Conservation (phyloP, 2,888 invertebrate genomes). For the Nematopogon swammerdamellus region DNA sequence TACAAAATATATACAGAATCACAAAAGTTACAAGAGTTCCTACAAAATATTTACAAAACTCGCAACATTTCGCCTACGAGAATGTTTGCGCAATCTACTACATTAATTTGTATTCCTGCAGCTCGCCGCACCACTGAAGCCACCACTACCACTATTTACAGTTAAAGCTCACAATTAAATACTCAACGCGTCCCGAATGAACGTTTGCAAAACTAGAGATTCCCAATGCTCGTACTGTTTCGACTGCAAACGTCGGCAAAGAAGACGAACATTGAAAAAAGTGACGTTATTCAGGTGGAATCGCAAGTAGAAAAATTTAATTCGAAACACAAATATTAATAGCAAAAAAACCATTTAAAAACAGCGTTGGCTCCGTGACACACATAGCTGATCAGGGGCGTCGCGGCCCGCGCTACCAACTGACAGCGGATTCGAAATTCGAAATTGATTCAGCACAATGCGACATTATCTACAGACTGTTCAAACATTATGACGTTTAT, state of each 20-base stretch:
- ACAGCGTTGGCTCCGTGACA: too few species aligned
- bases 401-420: background rate
- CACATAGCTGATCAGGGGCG: too few species aligned
- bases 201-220: too few species aligned
- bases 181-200: background rate
- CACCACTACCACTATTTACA: background rate
- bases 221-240: too few species aligned
- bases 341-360: too few species aligned
- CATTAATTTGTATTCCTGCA: background rate
- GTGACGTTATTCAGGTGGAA: too few species aligned
- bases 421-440: conserved; percentile 24
- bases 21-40: background rate
- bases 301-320: too few species aligned
- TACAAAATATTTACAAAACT: background rate
- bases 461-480: conserved; percentile 40
- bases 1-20: background rate
- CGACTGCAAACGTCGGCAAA: too few species aligned
- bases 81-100: too few species aligned
- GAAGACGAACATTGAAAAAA: too few species aligned
- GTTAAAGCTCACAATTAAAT: background rate
- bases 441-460: conserved; percentile 32
- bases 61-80: background rate
- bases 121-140: background rate
- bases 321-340: too few species aligned
- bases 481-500: conserved; percentile 43